These are phyloP conservation scores for Actinemys pallida DNA, from an alignment of 2,113 vertebrate species.

Conservation along the genomic window DNA sequence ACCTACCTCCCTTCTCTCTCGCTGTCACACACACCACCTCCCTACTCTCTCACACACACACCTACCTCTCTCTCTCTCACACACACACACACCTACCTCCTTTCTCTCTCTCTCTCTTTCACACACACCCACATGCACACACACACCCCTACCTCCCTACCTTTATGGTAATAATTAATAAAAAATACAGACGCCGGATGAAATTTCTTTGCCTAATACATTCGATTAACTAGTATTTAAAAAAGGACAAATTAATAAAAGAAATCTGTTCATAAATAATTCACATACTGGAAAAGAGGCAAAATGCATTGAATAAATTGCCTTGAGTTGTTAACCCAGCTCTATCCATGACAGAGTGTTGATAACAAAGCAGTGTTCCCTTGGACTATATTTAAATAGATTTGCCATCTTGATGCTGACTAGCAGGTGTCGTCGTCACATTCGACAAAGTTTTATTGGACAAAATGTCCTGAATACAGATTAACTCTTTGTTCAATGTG, in stretches of 20 bases:
- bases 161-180: neutral
- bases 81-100: too few species aligned
- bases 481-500: neutral
- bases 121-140: too few species aligned
- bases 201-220: neutral
- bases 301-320: slow-evolving; percentile 2
- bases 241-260: neutral
- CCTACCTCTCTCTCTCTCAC: too few species aligned
- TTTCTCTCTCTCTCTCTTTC: too few species aligned
- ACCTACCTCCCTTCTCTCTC: too few species aligned
- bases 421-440: neutral
- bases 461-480: neutral
- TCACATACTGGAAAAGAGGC: neutral
- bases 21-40: too few species aligned
- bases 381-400: neutral
- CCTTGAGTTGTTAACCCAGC: neutral
- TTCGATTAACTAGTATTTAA: neutral
- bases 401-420: neutral
- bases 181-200: neutral
- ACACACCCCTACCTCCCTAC: too few species aligned
- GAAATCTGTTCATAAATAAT: neutral
- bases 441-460: neutral
- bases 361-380: neutral
- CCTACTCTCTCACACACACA: too few species aligned
- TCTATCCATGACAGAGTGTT: neutral